Evolutionary conservation across 2,113 vertebrate genomes (phyloP).

Genomic region (Antigone vipio): DNA sequence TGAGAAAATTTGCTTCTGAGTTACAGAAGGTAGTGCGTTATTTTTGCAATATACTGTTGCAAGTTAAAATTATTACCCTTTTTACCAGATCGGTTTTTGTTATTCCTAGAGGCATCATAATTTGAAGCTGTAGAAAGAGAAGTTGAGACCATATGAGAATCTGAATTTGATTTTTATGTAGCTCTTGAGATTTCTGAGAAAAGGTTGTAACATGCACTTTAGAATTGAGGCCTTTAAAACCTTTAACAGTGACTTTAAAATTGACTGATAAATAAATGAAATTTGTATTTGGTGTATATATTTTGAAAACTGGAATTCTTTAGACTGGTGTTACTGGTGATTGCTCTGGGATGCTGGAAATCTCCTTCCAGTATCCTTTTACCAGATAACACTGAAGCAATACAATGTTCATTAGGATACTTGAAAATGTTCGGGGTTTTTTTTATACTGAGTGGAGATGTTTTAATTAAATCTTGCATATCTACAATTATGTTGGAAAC

Average conservation of each 20-base stretch:
- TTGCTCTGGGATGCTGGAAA: neutral
- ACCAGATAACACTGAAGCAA: neutral
- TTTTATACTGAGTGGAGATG: neutral
- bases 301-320: neutral
- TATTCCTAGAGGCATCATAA: fast-evolving
- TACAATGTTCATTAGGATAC: neutral
- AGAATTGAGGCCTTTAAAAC: neutral
- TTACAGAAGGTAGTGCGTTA: neutral
- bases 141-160: neutral
- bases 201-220: neutral
- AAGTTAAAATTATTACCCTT: neutral
- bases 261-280: neutral
- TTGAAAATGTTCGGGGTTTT: neutral
- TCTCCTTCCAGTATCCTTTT: neutral
- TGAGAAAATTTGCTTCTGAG: neutral
- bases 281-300: neutral
- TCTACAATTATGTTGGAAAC: neutral
- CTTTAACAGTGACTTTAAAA: neutral
- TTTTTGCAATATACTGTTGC: neutral
- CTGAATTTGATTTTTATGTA: neutral
- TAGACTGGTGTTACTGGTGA: neutral
- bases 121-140: neutral
- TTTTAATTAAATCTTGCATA: neutral
- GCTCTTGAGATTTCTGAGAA: neutral
- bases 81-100: neutral